Base-by-base conservation (phyloP, 2,888 invertebrate genomes). In the Trileptium ribeirensis region DNA sequence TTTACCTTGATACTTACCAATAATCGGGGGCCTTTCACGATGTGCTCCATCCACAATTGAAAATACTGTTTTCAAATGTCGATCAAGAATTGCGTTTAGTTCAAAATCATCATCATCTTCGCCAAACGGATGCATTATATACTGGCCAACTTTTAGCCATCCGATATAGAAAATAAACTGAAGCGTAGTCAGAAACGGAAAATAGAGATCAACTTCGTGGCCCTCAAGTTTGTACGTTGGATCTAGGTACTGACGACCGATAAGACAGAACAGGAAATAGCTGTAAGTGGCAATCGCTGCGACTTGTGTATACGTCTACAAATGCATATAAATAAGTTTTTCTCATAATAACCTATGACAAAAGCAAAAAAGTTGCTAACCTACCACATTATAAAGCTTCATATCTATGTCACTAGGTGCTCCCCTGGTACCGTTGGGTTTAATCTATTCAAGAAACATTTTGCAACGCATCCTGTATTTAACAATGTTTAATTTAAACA, bases 161-260 rank as follows among this genome's bases (percentile, higher is more conserved):
- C 89, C 89, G 88, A 89, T 88, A 84, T 89, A 89, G 85, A 89
- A 89, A 84, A 89, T 86, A 85, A 89, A 89, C 85, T 89, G 89
- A 8, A 89, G 84, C 33, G 89, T 83, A 2, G 89, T 89, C 82
- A 89, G 89, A n/a, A 89, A 83, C 1, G 89, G 89, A 0, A 89
- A 78, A 80, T 88, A 89, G 39, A 87, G 83, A 79, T 88, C 88
- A 24, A 86, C 85, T 78, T 86, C 85, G 33, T 36, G 38, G 64
- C 80, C 40, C 33, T 83, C 40, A n/a, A 34, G 29, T 38, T 82
- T 83, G 77, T 83, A 81, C 3, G 37, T 74, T 2, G 85, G 84
- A 51, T 87, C 86, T 24, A 87, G 74, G 83, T 86, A 88, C 82
- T 88, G 88, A 15, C 87, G 85, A 24, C 87, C 87, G 36, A 88